Conservation (phyloP, 2,113 vertebrate species). For the Cephalophus harveyi region DNA sequence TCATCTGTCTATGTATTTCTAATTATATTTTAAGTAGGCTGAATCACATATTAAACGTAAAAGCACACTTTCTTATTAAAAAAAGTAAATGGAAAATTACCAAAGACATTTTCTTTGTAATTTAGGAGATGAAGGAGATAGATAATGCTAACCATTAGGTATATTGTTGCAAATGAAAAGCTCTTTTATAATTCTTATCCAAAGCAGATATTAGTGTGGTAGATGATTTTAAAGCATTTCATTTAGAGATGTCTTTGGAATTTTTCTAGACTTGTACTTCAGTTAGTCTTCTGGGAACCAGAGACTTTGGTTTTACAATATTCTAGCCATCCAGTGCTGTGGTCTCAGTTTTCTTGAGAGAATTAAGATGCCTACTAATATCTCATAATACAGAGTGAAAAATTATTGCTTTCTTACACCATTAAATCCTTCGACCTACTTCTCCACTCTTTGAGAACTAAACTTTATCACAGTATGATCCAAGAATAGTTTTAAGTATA, state of each 20-base stretch:
- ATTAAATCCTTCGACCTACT: neutral
- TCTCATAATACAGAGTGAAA: neutral
- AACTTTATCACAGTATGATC: neutral
- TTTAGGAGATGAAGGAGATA: neutral
- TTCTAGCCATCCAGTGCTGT: neutral
- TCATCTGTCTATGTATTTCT: neutral
- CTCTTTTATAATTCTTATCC: neutral
- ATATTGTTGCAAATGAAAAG: neutral
- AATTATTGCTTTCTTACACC: neutral
- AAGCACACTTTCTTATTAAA: neutral
- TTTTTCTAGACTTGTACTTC: neutral
- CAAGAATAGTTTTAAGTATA: neutral
- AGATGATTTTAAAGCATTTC: neutral
- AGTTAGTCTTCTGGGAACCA: neutral
- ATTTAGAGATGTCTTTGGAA: neutral
- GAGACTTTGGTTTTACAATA: neutral
- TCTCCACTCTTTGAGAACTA: neutral
- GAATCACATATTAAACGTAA: neutral
- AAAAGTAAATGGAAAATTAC: neutral
- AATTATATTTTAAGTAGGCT: slow-evolving; percentile 6
- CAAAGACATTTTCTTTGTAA: neutral
- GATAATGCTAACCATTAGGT: neutral
- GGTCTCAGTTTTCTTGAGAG: neutral
- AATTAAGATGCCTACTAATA: neutral
- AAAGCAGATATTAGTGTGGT: neutral